phyloP scores from a whole-genome alignment of 1,140 invertebrate species.

The Drosophila ogumai region DNA sequence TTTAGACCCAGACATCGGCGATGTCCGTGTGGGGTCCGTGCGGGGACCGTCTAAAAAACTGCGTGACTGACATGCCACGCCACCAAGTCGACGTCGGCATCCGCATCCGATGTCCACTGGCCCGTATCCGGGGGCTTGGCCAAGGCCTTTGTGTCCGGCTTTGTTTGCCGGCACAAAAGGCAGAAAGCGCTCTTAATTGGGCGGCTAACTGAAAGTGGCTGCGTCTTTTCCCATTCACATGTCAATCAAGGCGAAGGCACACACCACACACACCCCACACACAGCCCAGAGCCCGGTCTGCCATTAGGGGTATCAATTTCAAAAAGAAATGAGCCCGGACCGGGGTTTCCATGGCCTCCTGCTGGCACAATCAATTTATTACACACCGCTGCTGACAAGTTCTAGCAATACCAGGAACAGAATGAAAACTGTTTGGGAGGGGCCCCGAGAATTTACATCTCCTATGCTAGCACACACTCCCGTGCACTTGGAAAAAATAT shows the following conservation, averaged over 20 bases:
- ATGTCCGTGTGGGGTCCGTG: slow-evolving; percentile 37
- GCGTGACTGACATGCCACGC: slow-evolving; percentile 77
- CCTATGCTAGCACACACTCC: slow-evolving; percentile 8
- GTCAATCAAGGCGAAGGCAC: slow-evolving; percentile 68
- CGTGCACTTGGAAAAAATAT: slow-evolving; percentile 19
- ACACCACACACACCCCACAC: slow-evolving; percentile 23
- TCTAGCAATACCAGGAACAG: slow-evolving; percentile 53
- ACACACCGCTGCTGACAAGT: slow-evolving; percentile 75
- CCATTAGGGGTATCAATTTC: slow-evolving; percentile 76
- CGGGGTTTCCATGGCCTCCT: slow-evolving; percentile 38
- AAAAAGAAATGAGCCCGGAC: slow-evolving; percentile 51
- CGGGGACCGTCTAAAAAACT: slow-evolving; percentile 73
- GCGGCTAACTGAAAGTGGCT: slow-evolving; percentile 82
- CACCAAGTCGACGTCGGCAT: slow-evolving; percentile 39
- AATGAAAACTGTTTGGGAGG: slow-evolving; percentile 6
- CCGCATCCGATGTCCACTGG: slow-evolving; percentile 42
- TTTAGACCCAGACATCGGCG: slow-evolving; percentile 32
- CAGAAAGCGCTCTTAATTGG: slow-evolving; percentile 81
- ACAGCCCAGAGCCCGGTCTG: slow-evolving; percentile 18
- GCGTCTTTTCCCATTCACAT: slow-evolving; percentile 78
- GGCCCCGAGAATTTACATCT: slow-evolving; percentile 46
- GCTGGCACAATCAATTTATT: slow-evolving; percentile 81
- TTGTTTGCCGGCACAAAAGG: slow-evolving; percentile 74
- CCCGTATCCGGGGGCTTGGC: slow-evolving; percentile 38
- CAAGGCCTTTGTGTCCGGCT: slow-evolving; percentile 68